phyloP scores from a whole-genome alignment of 2,113 vertebrate species.

The Cathartes aura region DNA sequence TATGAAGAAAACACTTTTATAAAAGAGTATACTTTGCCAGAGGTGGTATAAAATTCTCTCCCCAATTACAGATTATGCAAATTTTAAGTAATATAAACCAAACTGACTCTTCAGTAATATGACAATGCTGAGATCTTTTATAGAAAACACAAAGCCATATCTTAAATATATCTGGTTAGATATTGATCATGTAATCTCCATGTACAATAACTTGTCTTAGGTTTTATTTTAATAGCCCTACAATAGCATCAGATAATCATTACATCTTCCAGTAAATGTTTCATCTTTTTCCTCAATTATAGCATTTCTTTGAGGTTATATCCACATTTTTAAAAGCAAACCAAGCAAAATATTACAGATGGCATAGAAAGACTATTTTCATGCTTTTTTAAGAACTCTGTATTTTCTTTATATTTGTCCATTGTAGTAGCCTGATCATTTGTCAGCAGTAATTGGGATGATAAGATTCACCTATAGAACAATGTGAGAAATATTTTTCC shows the following conservation, averaged over 20 bases:
- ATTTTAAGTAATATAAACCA: background rate
- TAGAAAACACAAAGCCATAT: background rate
- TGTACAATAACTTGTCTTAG: background rate
- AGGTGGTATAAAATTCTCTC: background rate
- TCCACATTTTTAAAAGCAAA: background rate
- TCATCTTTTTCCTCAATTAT: background rate
- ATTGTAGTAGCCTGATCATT: background rate
- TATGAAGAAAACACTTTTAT: background rate
- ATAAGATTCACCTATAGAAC: background rate
- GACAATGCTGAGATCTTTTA: background rate
- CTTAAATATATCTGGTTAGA: background rate
- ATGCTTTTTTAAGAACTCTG: background rate
- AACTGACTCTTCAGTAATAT: background rate
- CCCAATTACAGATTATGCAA: background rate
- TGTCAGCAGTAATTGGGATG: background rate
- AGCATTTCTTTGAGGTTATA: background rate
- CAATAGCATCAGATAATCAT: background rate
- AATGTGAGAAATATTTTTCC: background rate
- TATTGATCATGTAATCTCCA: background rate
- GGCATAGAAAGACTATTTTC: background rate
- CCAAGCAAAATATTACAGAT: background rate
- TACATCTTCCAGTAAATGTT: background rate
- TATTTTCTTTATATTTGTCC: background rate
- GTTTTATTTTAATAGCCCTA: background rate
- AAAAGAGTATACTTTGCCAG: background rate